Evolutionary conservation across 2,113 vertebrate genomes (phyloP).

Genomic region (Bambusicola thoracicus): DNA sequence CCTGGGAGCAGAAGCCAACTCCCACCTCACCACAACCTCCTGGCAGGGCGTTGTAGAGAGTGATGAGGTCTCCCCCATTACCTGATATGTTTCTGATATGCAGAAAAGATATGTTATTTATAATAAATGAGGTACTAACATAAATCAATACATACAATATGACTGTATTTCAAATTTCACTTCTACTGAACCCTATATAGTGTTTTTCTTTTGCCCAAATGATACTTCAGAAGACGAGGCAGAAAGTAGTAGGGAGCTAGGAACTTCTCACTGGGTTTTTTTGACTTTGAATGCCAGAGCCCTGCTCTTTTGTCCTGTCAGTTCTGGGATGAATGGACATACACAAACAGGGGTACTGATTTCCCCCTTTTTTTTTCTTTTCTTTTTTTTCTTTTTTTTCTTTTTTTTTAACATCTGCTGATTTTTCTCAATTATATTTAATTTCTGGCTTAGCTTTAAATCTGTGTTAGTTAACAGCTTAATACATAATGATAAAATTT

Average conservation of each 20-base stretch:
- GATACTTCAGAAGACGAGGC: not conserved
- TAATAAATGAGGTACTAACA: not conserved
- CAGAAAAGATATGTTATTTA: not conserved
- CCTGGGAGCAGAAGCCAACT: too few relatives aligned
- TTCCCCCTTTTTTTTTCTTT: rapidly evolving
- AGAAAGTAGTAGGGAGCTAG: not conserved
- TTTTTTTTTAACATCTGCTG: not conserved
- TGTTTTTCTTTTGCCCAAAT: not conserved
- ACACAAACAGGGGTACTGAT: not conserved
- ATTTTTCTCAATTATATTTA: not conserved
- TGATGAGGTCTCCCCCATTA: not conserved
- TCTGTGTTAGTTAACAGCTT: not conserved
- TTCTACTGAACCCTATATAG: not conserved
- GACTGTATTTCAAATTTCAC: not conserved
- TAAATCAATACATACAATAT: not conserved
- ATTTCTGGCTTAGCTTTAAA: not conserved
- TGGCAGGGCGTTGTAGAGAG: too few relatives aligned
- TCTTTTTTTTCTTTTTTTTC: not conserved
- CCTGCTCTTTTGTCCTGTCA: not conserved
- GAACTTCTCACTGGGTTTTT: not conserved
- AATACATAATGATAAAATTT: not conserved
- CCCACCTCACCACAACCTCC: too few relatives aligned
- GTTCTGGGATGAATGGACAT: not conserved
- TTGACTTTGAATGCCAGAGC: not conserved
- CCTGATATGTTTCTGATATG: not conserved